A percentile compares a stretch with the other conserved stretches of the same genome.
phyloP scores from a whole-genome alignment of 35 echinoderm and acorn worm genomes.

The Acanthaster planci region DNA sequence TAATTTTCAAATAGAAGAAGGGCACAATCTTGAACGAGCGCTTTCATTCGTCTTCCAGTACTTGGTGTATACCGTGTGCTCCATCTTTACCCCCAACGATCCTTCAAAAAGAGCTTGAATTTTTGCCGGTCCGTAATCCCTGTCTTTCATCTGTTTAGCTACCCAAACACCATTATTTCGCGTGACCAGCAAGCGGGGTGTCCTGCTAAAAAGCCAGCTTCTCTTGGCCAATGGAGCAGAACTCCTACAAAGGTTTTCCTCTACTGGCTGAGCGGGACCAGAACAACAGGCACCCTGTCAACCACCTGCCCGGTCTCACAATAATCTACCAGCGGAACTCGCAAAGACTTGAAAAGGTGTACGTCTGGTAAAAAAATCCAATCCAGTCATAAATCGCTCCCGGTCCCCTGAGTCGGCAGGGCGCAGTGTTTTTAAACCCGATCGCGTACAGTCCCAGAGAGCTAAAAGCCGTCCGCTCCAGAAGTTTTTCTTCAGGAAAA shows the following conservation, averaged over 20 bases:
- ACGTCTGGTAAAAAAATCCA: neutral
- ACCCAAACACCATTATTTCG: constrained; percentile 17
- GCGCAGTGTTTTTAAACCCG: neutral
- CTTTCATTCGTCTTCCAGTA: no score
- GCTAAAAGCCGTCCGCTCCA: no score
- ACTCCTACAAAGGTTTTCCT: neutral
- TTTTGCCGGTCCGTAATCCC: neutral
- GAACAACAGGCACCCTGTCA: neutral
- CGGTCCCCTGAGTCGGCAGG: neutral
- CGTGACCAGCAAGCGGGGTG: neutral
- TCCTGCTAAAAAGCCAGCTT: neutral
- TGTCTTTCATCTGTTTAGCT: constrained; percentile 2
- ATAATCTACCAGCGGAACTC: constrained; percentile 20
- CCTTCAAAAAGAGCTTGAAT: neutral
- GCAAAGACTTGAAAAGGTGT: neutral
- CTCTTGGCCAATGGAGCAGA: neutral
- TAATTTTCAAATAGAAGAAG: no score
- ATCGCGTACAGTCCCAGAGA: neutral
- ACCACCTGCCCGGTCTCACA: neutral
- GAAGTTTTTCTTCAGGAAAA: neutral
- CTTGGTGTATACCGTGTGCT: no score
- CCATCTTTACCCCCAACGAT: neutral
- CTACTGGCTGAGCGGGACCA: neutral
- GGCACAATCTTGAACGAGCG: no score
- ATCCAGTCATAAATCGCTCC: neutral